Evolutionary conservation across 2,113 vertebrate genomes (phyloP).

Genomic region (Malurus melanocephalus): DNA sequence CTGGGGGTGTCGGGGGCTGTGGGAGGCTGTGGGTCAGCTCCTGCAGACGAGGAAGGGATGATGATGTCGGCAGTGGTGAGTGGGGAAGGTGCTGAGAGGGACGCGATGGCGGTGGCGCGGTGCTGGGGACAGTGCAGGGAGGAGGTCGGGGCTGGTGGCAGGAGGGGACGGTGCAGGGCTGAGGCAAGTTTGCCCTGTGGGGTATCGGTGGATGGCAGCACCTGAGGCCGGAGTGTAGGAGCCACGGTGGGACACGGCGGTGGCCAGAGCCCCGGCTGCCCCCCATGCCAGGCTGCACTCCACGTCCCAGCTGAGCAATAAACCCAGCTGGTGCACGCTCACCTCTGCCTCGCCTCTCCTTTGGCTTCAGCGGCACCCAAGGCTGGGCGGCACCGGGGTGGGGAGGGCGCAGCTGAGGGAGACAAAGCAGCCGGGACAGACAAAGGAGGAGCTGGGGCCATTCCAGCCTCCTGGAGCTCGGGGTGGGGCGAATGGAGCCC

Average conservation of each 20-base stretch:
- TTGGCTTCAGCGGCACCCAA: rapidly evolving
- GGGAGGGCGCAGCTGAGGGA: rapidly evolving
- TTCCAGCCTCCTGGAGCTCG: neutral
- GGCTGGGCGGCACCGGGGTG: rapidly evolving
- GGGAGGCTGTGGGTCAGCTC: neutral
- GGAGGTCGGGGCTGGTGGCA: neutral
- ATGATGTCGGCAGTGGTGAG: neutral
- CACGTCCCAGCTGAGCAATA: constrained; percentile 9
- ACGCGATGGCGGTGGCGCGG: rapidly evolving
- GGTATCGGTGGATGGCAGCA: neutral
- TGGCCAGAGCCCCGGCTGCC: neutral
- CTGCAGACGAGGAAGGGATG: neutral
- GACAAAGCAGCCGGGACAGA: neutral
- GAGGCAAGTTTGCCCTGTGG: neutral
- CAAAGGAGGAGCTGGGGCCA: rapidly evolving
- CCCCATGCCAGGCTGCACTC: neutral
- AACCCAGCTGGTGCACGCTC: constrained; percentile 16
- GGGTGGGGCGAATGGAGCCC: neutral
- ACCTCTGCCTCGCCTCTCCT: neutral
- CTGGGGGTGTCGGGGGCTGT: neutral
- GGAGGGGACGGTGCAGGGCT: neutral
- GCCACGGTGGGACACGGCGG: neutral
- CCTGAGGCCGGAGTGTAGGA: neutral
- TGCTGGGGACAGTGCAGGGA: neutral
- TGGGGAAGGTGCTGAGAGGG: neutral